Base-by-base conservation (phyloP, 1,140 invertebrate genomes). In the Condylostylus longicornis region DNA sequence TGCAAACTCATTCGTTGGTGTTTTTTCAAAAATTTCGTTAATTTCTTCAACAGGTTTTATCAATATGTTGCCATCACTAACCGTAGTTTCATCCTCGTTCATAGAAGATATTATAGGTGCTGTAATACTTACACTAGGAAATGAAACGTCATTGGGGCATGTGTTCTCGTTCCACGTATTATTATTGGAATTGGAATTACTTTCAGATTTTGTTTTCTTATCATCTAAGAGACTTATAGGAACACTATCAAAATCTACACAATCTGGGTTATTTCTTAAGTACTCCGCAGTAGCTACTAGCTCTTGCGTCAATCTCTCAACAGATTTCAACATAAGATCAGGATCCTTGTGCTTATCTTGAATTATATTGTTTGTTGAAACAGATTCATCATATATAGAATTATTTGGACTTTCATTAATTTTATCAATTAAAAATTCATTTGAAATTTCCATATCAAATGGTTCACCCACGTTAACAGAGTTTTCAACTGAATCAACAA, bases 151-250 rank as follows among this genome's bases (percentile, higher is more conserved):
- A 54, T 79, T 78, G 1, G 74, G 75, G 33, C 71, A 75, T 9
- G 69, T 69, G 46, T 80, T 72, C 41, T 82, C 79, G 46, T 79
- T 81, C 80, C 81, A 83, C 0, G 78, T 82, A 46, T 79, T 77
- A 38, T 65, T 68, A 20, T 32, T 51, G 32, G 47, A 50, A 37
- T 58, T 64, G 4, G 51, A 46, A 21, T 54, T 48, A 44, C 28
- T 45, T 6, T 37, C 35, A 7, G 45, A 48, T 8, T 44, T 37
- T 28, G 44, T 46, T 15, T 49, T 48, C 28, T 48, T 50, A 8
- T 40, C 22, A 15, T 35, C 18, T 13, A 18, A 17, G 17, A 5
- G 8, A 13, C 33, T 25, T 31, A 10, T 18, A 28, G 30, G 23
- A 32, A 10, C 13, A 15, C 20, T 35, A 19, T 22, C 18, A 13